phyloP scores from a whole-genome alignment of 2,888 invertebrate genomes.

The Perdita meconis region DNA sequence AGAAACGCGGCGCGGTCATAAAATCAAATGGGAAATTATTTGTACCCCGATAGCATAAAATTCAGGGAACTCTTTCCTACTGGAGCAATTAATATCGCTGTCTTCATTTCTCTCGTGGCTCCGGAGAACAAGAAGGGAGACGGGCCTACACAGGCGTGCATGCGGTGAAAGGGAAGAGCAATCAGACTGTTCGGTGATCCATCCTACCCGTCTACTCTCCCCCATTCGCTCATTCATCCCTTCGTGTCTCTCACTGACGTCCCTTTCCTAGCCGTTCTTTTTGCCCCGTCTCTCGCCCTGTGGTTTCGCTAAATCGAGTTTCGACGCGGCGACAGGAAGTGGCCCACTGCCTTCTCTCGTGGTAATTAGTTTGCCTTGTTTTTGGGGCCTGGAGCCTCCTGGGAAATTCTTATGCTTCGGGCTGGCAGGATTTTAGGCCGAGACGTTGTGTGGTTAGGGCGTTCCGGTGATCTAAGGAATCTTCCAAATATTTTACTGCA shows the following conservation, averaged over 20 bases:
- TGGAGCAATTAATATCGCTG: not conserved
- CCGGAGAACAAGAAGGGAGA: constrained; percentile 25
- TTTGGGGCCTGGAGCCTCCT: not conserved
- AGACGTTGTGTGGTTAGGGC: too few relatives aligned
- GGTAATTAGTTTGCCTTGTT: constrained; percentile 38
- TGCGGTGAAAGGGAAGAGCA: constrained; percentile 53
- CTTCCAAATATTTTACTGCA: too few relatives aligned
- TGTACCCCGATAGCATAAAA: too few relatives aligned
- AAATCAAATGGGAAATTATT: too few relatives aligned
- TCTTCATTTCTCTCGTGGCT: constrained; percentile 8
- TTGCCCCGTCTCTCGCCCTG: not conserved
- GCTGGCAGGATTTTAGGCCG: not conserved
- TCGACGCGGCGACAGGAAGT: constrained; percentile 20
- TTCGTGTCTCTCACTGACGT: constrained; percentile 11
- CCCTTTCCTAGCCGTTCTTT: constrained; percentile 5
- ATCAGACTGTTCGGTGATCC: constrained; percentile 55
- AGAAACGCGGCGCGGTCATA: too few relatives aligned
- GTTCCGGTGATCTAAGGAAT: too few relatives aligned
- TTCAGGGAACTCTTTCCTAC: too few relatives aligned
- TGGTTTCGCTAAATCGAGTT: constrained; percentile 44
- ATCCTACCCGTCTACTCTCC: constrained; percentile 6
- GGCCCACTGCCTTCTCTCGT: not conserved
- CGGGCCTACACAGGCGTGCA: constrained; percentile 24
- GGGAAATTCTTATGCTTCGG: not conserved
- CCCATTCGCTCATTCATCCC: constrained; percentile 18